These are phyloP conservation scores for Propithecus coquereli DNA, from an alignment of 2,113 vertebrate species.

Conservation along the genomic window DNA sequence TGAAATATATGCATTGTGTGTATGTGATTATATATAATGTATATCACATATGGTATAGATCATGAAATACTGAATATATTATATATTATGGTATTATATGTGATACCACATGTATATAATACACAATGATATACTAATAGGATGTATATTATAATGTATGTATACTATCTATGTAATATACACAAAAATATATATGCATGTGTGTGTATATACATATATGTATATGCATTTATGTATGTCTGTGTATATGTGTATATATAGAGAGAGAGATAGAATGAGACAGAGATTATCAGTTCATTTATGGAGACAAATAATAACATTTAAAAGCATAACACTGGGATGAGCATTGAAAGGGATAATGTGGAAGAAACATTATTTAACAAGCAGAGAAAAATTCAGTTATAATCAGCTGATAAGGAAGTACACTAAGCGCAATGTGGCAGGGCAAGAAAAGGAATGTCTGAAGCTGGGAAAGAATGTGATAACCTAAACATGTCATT, in stretches of 20 bases:
- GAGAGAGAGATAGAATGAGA: background rate
- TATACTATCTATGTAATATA: background rate
- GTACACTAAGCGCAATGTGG: background rate
- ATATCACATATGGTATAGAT: background rate
- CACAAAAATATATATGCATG: background rate
- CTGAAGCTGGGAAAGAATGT: background rate
- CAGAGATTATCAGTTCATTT: background rate
- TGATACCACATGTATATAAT: background rate
- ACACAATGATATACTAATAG: background rate
- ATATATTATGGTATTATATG: background rate
- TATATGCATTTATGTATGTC: background rate
- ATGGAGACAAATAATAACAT: background rate
- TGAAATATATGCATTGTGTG: background rate
- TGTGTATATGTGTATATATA: no score
- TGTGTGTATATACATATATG: background rate
- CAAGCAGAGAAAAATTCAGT: background rate
- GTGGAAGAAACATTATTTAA: background rate
- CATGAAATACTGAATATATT: background rate
- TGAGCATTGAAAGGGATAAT: background rate
- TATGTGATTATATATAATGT: background rate
- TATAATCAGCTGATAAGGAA: background rate
- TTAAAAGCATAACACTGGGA: background rate
- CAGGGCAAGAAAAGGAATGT: background rate
- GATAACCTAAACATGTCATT: background rate
- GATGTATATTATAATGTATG: background rate